phyloP scores from a whole-genome alignment of 2,888 invertebrate genomes.

The Hypselothyrea guttata region DNA sequence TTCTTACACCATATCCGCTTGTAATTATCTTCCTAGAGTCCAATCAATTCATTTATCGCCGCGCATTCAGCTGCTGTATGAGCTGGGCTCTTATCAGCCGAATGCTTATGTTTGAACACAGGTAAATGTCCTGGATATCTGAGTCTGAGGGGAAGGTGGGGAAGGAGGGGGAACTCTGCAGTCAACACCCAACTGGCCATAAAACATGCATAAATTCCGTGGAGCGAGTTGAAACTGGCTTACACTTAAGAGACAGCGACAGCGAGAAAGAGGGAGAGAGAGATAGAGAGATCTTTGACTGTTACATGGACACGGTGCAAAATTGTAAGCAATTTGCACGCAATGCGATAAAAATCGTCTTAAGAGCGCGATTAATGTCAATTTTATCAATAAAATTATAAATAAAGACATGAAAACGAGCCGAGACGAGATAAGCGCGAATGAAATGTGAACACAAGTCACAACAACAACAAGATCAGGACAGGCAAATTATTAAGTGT shows the following conservation, averaged over 20 bases:
- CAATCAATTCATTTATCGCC: not conserved
- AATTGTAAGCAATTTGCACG: constrained; percentile 74
- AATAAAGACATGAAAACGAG: constrained; percentile 79
- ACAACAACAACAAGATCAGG: constrained; percentile 44
- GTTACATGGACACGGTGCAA: constrained; percentile 43
- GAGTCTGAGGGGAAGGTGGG: not conserved
- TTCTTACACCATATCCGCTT: not conserved
- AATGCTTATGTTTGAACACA: constrained; percentile 15
- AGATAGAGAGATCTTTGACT: too few species aligned
- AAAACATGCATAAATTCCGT: constrained; percentile 21
- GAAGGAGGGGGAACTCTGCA: constrained; percentile 2
- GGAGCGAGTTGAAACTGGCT: not conserved
- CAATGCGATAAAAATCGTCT: constrained; percentile 74
- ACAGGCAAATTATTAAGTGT: constrained; percentile 72
- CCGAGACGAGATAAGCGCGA: constrained; percentile 68
- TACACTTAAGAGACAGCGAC: too few species aligned
- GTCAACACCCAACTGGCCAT: constrained; percentile 21
- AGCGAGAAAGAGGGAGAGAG: too few species aligned
- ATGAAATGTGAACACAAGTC: constrained; percentile 71
- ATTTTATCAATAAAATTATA: constrained; percentile 82
- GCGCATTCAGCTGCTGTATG: constrained; percentile 5
- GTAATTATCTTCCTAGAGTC: constrained; percentile 3
- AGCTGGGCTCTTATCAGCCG: constrained; percentile 24
- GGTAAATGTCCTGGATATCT: constrained; percentile 26
- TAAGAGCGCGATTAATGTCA: constrained; percentile 78